phyloP scores from a whole-genome alignment of 1,140 invertebrate genomes.

The Lasaia peninsularis region DNA sequence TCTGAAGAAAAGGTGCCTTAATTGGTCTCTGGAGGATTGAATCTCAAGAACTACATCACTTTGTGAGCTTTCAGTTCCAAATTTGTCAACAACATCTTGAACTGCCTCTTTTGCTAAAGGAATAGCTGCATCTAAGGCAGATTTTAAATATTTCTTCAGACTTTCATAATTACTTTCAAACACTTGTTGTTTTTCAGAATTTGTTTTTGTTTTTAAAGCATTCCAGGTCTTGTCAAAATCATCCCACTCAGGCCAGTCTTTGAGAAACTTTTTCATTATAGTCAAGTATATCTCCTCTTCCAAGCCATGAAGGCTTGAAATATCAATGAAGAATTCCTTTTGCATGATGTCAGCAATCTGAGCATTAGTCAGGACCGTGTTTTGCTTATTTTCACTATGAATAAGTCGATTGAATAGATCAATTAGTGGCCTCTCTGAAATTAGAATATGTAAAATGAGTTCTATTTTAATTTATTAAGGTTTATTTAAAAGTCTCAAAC shows the following conservation, averaged over 20 bases:
- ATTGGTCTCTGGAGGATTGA: conserved; percentile 36
- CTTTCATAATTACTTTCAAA: conserved; percentile 37
- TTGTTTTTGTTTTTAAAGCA: conserved; percentile 29
- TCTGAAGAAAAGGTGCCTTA: conserved; percentile 43
- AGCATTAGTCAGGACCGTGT: conserved; percentile 52
- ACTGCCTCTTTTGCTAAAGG: conserved; percentile 27
- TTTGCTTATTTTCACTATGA: conserved; percentile 43
- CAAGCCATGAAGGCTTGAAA: conserved; percentile 33
- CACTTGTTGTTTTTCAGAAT: conserved; percentile 25
- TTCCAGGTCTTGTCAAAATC: conserved; percentile 42
- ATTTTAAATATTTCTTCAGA: conserved; percentile 41
- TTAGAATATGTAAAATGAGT: too few species aligned
- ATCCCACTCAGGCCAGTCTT: conserved; percentile 64
- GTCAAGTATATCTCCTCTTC: conserved; percentile 55
- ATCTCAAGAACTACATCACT: conserved; percentile 38
- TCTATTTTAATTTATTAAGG: too few species aligned
- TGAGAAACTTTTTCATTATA: conserved; percentile 56
- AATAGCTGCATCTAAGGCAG: conserved; percentile 29
- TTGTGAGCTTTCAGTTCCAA: conserved; percentile 1
- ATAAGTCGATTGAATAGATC: conserved; percentile 45
- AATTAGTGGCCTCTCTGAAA: conserved; percentile 47
- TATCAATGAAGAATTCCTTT: conserved; percentile 46
- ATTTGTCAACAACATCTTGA: conserved; percentile 11
- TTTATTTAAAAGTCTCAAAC: too few species aligned
- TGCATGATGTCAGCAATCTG: conserved; percentile 53